Base-by-base conservation (phyloP, 2,797 vertebrate genomes). In the Myiotriccus ornatus region DNA sequence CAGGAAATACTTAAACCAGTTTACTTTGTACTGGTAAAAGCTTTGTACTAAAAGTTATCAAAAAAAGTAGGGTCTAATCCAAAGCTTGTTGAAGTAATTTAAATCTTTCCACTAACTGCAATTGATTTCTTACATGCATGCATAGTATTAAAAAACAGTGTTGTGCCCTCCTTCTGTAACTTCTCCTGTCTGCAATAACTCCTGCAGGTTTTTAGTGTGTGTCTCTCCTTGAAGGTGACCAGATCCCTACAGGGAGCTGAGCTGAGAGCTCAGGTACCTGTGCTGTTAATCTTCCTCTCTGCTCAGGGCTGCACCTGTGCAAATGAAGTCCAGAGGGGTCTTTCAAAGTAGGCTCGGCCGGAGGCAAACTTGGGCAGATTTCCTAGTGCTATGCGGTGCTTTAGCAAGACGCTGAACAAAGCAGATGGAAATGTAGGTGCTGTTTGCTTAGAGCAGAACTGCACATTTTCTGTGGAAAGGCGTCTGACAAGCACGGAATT, bases 1-100 rank as follows among this genome's bases (percentile, higher is more conserved):
- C 68, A 84, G 85, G 87, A 94, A 95, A 90, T 78, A 89, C 71
- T 92, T 87, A 46, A 87, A 83, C 32, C 60, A 44, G 34, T 91
- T 95, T 90, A 68, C 85, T 86, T 84, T 77, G 77, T 85, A 30
- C 34, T 78, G 73, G 74, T 28, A 79, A 90, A 85, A 85, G 71
- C 65, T 81, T 86, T 84, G 62, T 83, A 79, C 55, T 53, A 25
- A n/a, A 86, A 94, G 47, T 60, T 64, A 35, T 12, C 27, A 73
- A 80, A 77, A 83, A 68, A 69, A 16, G 12, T 32, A 50, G 34
- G 18, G 50, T 57, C 65, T 67, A 21, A 85, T 62, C 63, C 46
- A 89, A 73, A 90, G 28, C 44, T 75, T 60, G 25, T 23, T 89
- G 68, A 93, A 93, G 22, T 28, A 19, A 44, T 81, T 79, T 25